Conservation (phyloP, 2,888 invertebrate genomes). For the Eilema sororculum region DNA sequence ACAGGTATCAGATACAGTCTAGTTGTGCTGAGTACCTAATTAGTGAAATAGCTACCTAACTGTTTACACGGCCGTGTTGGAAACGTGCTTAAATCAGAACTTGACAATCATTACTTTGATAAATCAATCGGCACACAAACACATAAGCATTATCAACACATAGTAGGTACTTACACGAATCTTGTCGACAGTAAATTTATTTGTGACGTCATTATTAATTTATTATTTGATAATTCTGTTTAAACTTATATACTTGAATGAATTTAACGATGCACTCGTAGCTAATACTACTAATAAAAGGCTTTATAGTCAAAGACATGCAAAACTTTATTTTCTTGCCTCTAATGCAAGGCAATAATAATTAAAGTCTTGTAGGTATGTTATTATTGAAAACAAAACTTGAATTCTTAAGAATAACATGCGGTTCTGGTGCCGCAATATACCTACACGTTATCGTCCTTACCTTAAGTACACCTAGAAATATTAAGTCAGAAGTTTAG, state of each 20-base stretch:
- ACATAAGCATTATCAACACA: conserved; percentile 15
- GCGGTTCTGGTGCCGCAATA: too few species aligned
- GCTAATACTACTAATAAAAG: neutral
- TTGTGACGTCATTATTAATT: conserved; percentile 40
- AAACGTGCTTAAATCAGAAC: conserved; percentile 68
- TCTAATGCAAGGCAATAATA: too few species aligned
- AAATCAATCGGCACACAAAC: conserved; percentile 40
- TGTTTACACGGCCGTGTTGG: conserved; percentile 71
- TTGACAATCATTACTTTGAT: conserved; percentile 37
- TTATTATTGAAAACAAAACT: too few species aligned
- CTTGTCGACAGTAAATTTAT: conserved; percentile 14
- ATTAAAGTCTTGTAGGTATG: too few species aligned
- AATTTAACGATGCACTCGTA: neutral
- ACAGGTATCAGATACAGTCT: conserved; percentile 60
- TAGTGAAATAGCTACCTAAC: conserved; percentile 73
- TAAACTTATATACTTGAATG: neutral
- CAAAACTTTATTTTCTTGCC: neutral
- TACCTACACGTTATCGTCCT: too few species aligned
- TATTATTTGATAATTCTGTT: conserved; percentile 23
- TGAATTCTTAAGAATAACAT: too few species aligned
- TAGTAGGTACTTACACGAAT: neutral
- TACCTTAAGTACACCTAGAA: too few species aligned
- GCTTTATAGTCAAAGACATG: neutral
- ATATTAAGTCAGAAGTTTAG: too few species aligned
- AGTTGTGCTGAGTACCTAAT: conserved; percentile 72